Conservation (phyloP, 2,113 vertebrate species). For the Eubucco bourcierii region DNA sequence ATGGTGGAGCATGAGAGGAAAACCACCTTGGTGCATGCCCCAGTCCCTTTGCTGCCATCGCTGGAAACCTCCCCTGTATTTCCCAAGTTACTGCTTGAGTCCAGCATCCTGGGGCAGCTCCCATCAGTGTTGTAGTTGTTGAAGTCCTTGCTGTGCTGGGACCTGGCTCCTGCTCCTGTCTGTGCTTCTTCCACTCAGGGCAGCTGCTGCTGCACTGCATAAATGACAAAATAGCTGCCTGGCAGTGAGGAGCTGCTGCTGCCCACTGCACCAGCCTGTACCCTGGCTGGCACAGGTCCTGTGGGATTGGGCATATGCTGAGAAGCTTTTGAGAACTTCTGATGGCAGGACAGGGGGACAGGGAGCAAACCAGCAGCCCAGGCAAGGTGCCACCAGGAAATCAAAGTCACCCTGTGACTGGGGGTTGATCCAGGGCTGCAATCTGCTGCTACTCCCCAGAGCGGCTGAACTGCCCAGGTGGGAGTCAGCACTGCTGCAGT, state of each 20-base stretch:
- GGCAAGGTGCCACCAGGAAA: not conserved
- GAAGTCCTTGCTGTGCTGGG: not conserved
- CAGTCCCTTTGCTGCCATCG: not conserved
- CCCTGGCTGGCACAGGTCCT: not conserved
- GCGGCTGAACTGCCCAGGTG: not conserved
- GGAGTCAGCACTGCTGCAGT: not conserved
- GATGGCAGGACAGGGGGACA: not conserved
- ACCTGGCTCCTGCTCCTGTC: not conserved
- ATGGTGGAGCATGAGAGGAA: not conserved
- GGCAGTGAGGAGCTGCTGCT: not conserved
- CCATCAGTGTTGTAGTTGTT: not conserved
- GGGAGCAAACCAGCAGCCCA: not conserved
- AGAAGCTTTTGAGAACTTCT: not conserved
- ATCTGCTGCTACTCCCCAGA: not conserved
- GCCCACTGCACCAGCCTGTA: not conserved
- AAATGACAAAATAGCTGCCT: not conserved
- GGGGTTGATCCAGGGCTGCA: not conserved
- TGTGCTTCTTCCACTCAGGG: rapidly evolving
- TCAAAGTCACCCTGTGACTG: not conserved
- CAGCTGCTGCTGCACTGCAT: not conserved
- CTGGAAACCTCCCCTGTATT: not conserved
- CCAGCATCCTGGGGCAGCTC: not conserved
- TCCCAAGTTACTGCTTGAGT: not conserved
- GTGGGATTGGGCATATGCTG: not conserved
- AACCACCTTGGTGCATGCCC: not conserved